Evolutionary conservation across 2,113 vertebrate genomes (phyloP), one percentile per base, ranked within the genome.

Genomic region (Axis porcinus): DNA sequence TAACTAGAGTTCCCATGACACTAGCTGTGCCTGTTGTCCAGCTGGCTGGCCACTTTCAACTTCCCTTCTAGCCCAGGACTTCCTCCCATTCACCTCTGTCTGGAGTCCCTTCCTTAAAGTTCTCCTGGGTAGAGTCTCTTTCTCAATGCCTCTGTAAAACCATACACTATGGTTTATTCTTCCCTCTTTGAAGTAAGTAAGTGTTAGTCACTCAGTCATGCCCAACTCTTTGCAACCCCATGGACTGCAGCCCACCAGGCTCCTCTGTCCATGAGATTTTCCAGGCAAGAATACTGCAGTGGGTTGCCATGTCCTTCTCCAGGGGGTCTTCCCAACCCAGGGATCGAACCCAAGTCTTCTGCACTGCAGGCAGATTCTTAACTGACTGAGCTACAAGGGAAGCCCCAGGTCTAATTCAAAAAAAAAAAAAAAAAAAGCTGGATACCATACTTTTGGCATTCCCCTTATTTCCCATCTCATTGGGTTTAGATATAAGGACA

Each of bases 331-430:
- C n/a, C 64, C 64, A 23, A 3, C 9, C n/a, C 64, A 21, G 64
- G n/a, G 4, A 67, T 70, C 1, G 10, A 70, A 21, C 64, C n/a
- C 2, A 0, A 10, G n/a, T 36, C n/a, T 36, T 19, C 64, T 23
- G 19, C n/a, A 70, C 67, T 40, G 19, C 9, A 70, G 19, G 67
- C 5, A 70, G 19, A 40, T 36, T 70, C 10, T 23, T 40, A 23
- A 70, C 64, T 36, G 9, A 10, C n/a, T 40, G n/a, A 21, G 9
- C 67, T 23, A 40, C 10, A 70, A 70, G n/a, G n/a, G 67, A 70
- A 70, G 19, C 19, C 28, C 36, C 7, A 84, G 28, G 16, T 17
- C 52, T 50, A 79, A 70, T 28, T n/a, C n/a, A n/a, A n/a, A n/a
- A n/a, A n/a, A 36, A 52, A 52, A 16, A 52, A 50, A 5, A 52